Evolutionary conservation across 2,113 vertebrate genomes (phyloP), one percentile per base, ranked within the genome.

Genomic region (Tichodroma muraria): DNA sequence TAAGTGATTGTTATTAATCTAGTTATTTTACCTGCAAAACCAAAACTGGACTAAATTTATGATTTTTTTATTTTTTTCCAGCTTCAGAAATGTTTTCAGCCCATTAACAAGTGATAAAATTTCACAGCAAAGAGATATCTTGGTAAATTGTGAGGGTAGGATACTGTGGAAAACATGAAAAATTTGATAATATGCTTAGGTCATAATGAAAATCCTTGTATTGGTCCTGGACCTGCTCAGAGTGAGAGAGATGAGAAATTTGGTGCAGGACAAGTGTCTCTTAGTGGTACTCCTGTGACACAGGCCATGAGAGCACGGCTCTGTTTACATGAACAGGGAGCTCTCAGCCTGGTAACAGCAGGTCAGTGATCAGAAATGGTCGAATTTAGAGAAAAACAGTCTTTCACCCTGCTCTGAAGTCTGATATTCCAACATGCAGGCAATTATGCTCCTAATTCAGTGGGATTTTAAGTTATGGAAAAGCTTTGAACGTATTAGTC

Each of bases 241-340:
- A 81, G 42, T 28, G 52, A 91, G 60, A 49, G 8, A 47, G 4
- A 15, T 2, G 22, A 38, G 19, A 63, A 78, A 14, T 59, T 20
- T 70, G 25, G 9, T 63, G 52, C 11, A 70, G 35, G 44, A 44
- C 10, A 25, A 20, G 8, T 9, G 15, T 63, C 11, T 64, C 4
- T 30, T 37, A 2, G 18, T 69, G 9, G 30, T 13, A 2, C 23
- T 90, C 10, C 49, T 57, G 40, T 44, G 45, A 11, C 17, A 28
- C 0, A 17, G 23, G 5, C 15, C 30, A n/a, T 8, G 60, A 33
- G 10, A 53, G 3, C 44, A 65, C 1, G 1, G 6, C 31, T 30
- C 8, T 35, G 0, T 38, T n/a, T 15, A 2, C 15, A 22, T 5
- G 20, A 33, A 19, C 27, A 30, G 23, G 4, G n/a, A 70, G 14